These are phyloP conservation scores for Charanyca ferruginea DNA, from an alignment of 2,888 invertebrate species.

Conservation along the genomic window DNA sequence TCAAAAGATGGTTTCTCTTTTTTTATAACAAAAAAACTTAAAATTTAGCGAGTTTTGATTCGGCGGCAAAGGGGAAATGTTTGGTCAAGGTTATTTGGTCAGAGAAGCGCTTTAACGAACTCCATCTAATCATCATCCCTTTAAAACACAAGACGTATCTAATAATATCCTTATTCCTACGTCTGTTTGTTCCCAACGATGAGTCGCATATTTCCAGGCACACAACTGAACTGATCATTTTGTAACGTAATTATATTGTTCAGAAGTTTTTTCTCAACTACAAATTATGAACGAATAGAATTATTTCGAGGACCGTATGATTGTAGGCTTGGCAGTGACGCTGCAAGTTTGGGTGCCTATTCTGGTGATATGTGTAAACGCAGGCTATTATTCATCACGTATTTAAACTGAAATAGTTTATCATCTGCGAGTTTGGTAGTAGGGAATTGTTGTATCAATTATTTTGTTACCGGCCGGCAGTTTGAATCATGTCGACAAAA, in stretches of 20 bases:
- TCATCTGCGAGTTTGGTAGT: neutral
- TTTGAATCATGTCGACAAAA: no score
- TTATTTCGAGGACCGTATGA: conserved; percentile 88
- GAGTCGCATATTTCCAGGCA: conserved; percentile 73
- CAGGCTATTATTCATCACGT: neutral
- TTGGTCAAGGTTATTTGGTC: no score
- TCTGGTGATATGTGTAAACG: conserved; percentile 47
- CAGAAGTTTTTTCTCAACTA: conserved; percentile 85
- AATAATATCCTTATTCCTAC: conserved; percentile 38
- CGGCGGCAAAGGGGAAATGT: no score
- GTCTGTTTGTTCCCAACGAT: conserved; percentile 69
- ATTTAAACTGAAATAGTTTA: conserved; percentile 2
- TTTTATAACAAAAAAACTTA: no score
- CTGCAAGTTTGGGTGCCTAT: conserved; percentile 74
- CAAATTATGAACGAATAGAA: conserved; percentile 87
- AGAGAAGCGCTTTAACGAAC: neutral
- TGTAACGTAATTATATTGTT: conserved; percentile 90
- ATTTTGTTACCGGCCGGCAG: no score
- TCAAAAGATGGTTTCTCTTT: no score
- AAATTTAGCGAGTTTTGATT: no score
- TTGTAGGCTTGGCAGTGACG: conserved; percentile 84
- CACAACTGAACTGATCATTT: conserved; percentile 87
- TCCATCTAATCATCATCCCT: conserved; percentile 6
- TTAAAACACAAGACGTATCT: conserved; percentile 40
- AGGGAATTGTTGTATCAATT: no score